Evolutionary conservation across 2,888 invertebrate species (phyloP).

Genomic region (Chaetogeoica ovagalla): DNA sequence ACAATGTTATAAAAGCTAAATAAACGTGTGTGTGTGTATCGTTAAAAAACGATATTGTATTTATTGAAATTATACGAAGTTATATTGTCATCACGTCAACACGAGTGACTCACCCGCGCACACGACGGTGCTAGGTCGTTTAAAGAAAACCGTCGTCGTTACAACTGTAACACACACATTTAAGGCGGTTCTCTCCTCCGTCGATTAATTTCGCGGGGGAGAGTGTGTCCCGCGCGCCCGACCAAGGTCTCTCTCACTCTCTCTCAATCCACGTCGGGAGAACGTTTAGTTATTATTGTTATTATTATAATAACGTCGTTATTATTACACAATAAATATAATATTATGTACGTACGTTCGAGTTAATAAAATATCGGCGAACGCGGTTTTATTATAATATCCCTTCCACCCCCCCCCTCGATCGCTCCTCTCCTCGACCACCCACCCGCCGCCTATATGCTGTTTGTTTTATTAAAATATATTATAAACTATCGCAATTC

Average conservation of each 20-base stretch:
- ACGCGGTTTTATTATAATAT: constrained; percentile 30
- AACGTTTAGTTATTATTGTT: constrained; percentile 23
- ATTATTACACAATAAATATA: constrained; percentile 39
- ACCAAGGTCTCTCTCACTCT: constrained; percentile 52
- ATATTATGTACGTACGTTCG: neutral
- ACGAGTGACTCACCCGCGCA: constrained; percentile 22
- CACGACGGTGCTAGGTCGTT: constrained; percentile 21
- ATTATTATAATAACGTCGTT: no score
- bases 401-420: no score
- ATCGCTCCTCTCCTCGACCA: neutral
- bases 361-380: constrained; percentile 20
- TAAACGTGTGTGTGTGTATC: no score
- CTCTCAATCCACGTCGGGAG: constrained; percentile 18
- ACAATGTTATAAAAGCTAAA: no score
- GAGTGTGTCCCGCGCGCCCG: constrained; percentile 37
- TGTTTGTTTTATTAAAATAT: neutral
- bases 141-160: constrained; percentile 37
- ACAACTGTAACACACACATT: constrained; percentile 34
- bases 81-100: neutral
- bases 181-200: constrained; percentile 49
- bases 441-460: no score
- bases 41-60: no score
- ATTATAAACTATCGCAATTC: constrained; percentile 14
- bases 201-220: constrained; percentile 43
- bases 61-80: neutral